A percentile compares a stretch with the other conserved stretches of the same genome.
Evolutionary conservation across 2,797 vertebrate species (phyloP).

Genomic region (Myotis planiceps): DNA sequence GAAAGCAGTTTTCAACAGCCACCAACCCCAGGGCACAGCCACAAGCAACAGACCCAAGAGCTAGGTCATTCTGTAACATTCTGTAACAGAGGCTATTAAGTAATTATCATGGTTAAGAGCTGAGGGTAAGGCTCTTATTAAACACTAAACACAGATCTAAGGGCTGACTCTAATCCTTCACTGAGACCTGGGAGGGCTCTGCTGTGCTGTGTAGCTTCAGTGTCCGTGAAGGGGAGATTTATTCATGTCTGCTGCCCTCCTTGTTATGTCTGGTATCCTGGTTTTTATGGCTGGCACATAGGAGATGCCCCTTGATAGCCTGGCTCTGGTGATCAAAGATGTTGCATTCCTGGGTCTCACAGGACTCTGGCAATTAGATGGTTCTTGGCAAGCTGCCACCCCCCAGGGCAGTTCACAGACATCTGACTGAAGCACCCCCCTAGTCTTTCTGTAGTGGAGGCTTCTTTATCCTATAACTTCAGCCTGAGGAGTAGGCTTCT

Average conservation of each 20-base stretch:
- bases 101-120: background rate
- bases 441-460: background rate
- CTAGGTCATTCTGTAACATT: background rate
- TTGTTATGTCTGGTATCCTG: background rate
- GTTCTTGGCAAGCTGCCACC: background rate
- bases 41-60: background rate
- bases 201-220: background rate
- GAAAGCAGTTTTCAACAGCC: background rate
- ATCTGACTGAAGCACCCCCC: background rate
- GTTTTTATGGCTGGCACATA: background rate
- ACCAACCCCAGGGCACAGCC: background rate
- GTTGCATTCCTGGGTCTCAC: background rate
- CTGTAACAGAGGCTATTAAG: background rate
- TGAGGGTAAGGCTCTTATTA: background rate
- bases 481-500: background rate
- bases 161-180: background rate
- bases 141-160: background rate
- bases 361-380: background rate
- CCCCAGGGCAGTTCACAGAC: background rate
- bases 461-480: background rate
- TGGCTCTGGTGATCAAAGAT: background rate
- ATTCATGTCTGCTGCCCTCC: background rate
- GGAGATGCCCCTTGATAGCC: background rate
- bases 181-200: background rate
- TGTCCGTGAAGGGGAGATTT: background rate